A percentile compares a stretch with the other conserved stretches of the same genome.
These are phyloP conservation scores for Pipistrellus kuhlii DNA, from an alignment of 2,797 vertebrate genomes.

Conservation along the genomic window DNA sequence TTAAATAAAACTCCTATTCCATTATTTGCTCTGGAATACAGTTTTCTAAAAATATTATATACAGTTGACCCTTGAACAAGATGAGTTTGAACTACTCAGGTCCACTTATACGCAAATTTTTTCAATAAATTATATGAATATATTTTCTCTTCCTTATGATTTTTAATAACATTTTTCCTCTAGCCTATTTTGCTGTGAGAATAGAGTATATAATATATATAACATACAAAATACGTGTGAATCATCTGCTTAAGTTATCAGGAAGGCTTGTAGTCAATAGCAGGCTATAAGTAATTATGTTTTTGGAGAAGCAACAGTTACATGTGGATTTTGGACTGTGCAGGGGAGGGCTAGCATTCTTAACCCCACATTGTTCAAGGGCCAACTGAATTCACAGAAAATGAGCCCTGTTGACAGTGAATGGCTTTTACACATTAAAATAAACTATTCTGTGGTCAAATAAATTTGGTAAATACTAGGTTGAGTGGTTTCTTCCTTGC, in stretches of 20 bases:
- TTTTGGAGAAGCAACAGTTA: neutral
- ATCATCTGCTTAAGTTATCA: neutral
- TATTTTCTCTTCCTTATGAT: neutral
- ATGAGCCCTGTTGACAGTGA: neutral
- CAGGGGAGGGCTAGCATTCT: too few relatives aligned
- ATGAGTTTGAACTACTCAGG: neutral
- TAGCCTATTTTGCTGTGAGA: neutral
- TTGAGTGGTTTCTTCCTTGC: neutral
- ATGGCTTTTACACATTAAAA: neutral
- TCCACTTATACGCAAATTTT: neutral
- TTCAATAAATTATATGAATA: neutral
- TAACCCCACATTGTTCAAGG: neutral
- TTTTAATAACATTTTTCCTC: neutral
- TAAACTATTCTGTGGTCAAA: neutral
- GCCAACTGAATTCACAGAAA: neutral
- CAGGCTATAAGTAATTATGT: neutral
- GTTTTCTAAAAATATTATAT: neutral
- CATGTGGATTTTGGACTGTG: neutral
- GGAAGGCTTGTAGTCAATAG: neutral
- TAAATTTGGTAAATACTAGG: neutral
- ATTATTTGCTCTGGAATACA: slow-evolving; percentile 13
- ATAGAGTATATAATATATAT: neutral
- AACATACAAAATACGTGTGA: neutral
- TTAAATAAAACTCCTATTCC: neutral
- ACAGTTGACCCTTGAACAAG: neutral